Evolutionary conservation across 2,888 invertebrate species (phyloP).

Genomic region (Phragmatobia fuliginosa): DNA sequence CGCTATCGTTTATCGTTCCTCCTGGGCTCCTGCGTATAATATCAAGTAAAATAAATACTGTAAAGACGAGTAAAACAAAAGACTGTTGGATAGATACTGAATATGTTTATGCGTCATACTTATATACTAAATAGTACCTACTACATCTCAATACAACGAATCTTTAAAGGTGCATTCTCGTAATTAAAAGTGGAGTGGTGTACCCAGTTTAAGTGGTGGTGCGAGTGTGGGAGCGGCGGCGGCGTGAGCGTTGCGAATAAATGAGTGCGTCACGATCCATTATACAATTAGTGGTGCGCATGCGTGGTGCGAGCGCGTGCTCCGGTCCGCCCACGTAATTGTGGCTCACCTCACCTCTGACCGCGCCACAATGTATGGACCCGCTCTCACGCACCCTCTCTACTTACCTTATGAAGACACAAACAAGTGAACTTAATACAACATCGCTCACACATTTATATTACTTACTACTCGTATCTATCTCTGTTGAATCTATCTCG

Average conservation of each 20-base stretch:
- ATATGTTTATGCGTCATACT: no score
- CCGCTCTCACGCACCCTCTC: slow-evolving; percentile 14
- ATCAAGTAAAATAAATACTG: neutral
- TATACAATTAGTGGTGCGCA: slow-evolving; percentile 29
- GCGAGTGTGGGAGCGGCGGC: slow-evolving; percentile 9
- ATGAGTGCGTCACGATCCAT: slow-evolving; percentile 25
- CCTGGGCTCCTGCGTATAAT: neutral
- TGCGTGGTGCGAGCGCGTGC: slow-evolving; percentile 42
- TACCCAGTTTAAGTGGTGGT: neutral
- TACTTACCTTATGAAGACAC: neutral
- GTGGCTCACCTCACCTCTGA: slow-evolving; percentile 34
- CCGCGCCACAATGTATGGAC: slow-evolving; percentile 11
- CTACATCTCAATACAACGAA: no score
- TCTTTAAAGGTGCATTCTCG: neutral
- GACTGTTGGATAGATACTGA: no score
- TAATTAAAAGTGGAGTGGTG: neutral
- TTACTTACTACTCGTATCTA: neutral
- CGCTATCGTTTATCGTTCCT: neutral
- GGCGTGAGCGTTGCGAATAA: slow-evolving; percentile 21
- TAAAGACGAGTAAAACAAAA: no score
- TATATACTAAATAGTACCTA: no score
- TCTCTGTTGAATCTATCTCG: neutral
- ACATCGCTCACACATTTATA: neutral
- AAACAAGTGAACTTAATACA: slow-evolving; percentile 2
- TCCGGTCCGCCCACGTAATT: slow-evolving; percentile 42